phyloP scores from a whole-genome alignment of 2,888 invertebrate species.

The Meliscaeva auricollis region DNA sequence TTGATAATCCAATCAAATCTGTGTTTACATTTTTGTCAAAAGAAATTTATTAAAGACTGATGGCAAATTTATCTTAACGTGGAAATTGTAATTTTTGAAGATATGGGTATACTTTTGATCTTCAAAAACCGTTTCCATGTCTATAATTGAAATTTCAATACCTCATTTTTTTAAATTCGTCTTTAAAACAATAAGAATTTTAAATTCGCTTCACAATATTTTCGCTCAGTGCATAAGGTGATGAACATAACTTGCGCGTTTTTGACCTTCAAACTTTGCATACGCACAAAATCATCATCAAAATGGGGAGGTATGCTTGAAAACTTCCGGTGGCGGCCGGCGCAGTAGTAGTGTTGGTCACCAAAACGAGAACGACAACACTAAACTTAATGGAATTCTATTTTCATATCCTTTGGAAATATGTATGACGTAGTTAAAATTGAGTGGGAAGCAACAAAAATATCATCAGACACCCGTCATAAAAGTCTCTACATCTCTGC shows the following conservation, averaged over 20 bases:
- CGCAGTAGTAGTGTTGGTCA: not conserved
- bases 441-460: slow-evolving; percentile 11
- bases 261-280: slow-evolving; percentile 57
- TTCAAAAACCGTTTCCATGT: no score
- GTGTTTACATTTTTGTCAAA: no score
- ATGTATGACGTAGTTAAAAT: slow-evolving; percentile 1
- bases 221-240: not conserved
- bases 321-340: slow-evolving; percentile 24
- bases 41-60: no score
- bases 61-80: no score
- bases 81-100: no score
- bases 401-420: slow-evolving; percentile 40
- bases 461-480: slow-evolving; percentile 4
- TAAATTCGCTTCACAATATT: not conserved
- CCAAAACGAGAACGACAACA: not conserved
- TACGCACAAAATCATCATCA: slow-evolving; percentile 31
- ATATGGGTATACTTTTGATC: no score
- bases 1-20: no score
- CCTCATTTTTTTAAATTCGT: not conserved
- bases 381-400: slow-evolving; percentile 46
- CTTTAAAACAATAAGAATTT: not conserved
- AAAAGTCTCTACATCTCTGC: not conserved
- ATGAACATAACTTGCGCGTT: slow-evolving; percentile 5
- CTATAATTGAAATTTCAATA: not conserved
- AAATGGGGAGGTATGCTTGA: not conserved